phyloP scores from a whole-genome alignment of 2,113 vertebrate genomes.

The Neodon shergylaensis region DNA sequence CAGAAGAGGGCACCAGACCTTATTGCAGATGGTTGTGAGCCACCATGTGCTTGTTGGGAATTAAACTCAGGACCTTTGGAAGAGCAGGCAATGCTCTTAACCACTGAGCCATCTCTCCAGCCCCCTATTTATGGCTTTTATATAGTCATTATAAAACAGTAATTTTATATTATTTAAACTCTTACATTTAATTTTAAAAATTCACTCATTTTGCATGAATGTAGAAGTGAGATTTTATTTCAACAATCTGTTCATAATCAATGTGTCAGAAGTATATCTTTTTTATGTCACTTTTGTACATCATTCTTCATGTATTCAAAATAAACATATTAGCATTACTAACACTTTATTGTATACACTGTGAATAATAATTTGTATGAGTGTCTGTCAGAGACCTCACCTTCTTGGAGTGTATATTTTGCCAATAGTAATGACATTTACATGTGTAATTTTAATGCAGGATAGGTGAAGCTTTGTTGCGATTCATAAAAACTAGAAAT shows the following conservation, averaged over 20 bases:
- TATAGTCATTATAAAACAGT: neutral
- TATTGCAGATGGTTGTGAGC: no score
- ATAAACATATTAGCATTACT: neutral
- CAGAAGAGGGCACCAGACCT: no score
- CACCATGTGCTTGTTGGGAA: no score
- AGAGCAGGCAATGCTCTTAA: no score
- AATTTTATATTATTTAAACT: neutral
- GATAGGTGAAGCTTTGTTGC: neutral
- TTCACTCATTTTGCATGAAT: neutral
- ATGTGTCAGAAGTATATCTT: neutral
- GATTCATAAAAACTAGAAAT: neutral
- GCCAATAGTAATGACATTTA: neutral
- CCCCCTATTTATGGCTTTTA: neutral
- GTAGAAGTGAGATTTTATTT: neutral
- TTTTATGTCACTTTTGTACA: neutral
- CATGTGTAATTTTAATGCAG: neutral
- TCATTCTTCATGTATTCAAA: neutral
- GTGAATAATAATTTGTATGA: neutral
- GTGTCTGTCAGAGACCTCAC: neutral
- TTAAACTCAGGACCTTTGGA: no score
- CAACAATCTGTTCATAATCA: neutral
- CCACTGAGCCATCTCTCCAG: no score
- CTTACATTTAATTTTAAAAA: neutral
- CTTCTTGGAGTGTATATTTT: slow-evolving; percentile 2
- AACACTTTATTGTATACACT: neutral